phyloP scores from a whole-genome alignment of 2,888 invertebrate genomes.

The Cantharis lateralis region DNA sequence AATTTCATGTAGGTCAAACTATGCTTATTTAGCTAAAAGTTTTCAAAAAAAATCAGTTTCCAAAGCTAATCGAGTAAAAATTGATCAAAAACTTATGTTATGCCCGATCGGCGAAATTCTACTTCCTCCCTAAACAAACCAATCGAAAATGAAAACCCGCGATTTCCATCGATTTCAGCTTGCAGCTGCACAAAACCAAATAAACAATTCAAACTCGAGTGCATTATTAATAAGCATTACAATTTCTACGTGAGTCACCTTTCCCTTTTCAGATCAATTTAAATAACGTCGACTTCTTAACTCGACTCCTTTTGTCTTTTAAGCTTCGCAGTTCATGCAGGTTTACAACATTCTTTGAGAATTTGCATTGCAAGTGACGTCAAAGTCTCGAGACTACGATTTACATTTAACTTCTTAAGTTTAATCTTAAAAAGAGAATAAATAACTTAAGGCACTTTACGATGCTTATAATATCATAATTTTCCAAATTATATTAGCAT shows the following conservation, averaged over 20 bases:
- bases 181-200: not conserved
- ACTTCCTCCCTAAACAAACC: not conserved
- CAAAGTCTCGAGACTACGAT: not conserved
- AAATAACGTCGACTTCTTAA: not conserved
- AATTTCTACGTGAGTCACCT: not conserved
- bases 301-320: not conserved
- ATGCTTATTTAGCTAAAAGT: slow-evolving; percentile 6
- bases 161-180: not conserved
- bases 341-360: not conserved
- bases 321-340: not conserved
- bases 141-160: not conserved
- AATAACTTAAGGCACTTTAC: not conserved
- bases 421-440: not conserved
- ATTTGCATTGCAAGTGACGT: not conserved
- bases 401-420: not conserved
- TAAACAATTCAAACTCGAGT: not conserved
- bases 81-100: not conserved
- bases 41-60: not conserved
- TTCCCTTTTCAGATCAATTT: not conserved
- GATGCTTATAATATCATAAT: not conserved
- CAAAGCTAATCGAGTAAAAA: slow-evolving; percentile 6
- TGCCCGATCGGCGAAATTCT: not conserved
- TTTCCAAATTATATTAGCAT: too few species aligned
- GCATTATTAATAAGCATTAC: not conserved
- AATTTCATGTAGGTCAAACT: slow-evolving; percentile 1